Base-by-base conservation (phyloP, 2,888 invertebrate genomes). In the Andrena bucephala region DNA sequence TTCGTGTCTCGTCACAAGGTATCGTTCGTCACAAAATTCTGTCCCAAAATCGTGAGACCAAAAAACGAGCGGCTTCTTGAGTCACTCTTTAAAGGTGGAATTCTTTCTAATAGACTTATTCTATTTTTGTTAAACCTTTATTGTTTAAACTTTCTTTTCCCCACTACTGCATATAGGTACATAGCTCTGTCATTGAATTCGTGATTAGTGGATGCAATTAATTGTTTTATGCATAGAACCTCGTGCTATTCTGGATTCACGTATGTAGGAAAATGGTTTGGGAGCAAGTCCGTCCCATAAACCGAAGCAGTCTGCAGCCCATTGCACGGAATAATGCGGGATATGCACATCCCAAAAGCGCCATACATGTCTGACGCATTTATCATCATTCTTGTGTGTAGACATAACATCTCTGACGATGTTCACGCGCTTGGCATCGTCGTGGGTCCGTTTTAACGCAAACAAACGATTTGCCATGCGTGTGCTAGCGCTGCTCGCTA, bases 321-420 rank as follows among this genome's bases (percentile, higher is more conserved):
- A 36, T 57, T 42, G 57, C 42, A 29, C 13, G 36, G 59, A 29
- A 69, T 36, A 42, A 59, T 42, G 33, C 33, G 20, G 42, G 27
- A 24, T 16, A 42, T 29, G 69, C 36, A 59, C 8, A 36, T 42
- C 59, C 29, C 36, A 29, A 69, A 69, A 59, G 42, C 27, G 42
- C 57, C 29, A 42, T 42, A 59, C 29, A n/a, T 42, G n/a, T 13
- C 69, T 20, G 42, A 3, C 42, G 42, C 24, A 29, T 69, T 59
- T 42, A 29, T 69, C 69, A 48, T 59, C 20, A 42, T 69, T 59
- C 69, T 69, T 59, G 29, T 29, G 67, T 3, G 59, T 27, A n/a
- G 59, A 59, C 59, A 29, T 6, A 48, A 69, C 59, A 29, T 29
- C 27, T 2, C 42, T 20, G 7, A 29, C n/a, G n/a, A 2, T n/a